Base-by-base conservation (phyloP, 2,888 invertebrate species). In the Tribolium freemani region DNA sequence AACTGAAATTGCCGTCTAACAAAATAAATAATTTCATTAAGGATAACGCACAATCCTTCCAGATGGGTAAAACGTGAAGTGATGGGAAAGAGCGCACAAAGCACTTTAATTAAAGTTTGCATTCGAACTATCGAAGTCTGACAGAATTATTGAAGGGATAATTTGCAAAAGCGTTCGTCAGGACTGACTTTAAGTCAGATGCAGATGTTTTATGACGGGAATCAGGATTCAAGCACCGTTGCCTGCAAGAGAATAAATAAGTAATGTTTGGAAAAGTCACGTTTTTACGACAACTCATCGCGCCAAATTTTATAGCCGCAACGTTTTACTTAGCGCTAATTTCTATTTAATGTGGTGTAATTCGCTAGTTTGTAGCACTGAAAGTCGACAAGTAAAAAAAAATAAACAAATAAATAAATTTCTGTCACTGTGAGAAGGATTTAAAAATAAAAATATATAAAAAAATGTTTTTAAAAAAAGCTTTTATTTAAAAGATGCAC, bases 71-170 rank as follows among this genome's bases (percentile, higher is more conserved):
- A 38, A 38, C 2, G 8, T 38, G 8, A 38, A 38, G 20, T 21
- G 51, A 51, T 20, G 20, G 20, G 20, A 20, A 20, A 51, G 5
- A 16, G 51, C 11, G 45, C 16, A 58, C 44, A 16, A 20, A 61
- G 50, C 61, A n/a, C 13, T 61, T 48, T 61, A 61, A 61, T 61
- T 61, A 61, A 44, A 57, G 57, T 57, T 56, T 57, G 57, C 44
- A 44, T 13, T 16, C 16, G 16, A 57, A 11, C 38, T 57, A 57
- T 57, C n/a, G 38, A 44, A 9, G 30, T 57, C 6, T 13, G 53
- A 53, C 16, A 20, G 16, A 20, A 57, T 57, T 57, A 38, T 13
- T 13, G 57, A 57, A 9, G 21, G 21, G 53, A 53, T 53, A 57
- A 57, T 57, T 38, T 57, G 57, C 38, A 9, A 11, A 44, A 16